Conservation (phyloP, 2,797 vertebrate genomes). For the Limnodromus scolopaceus region DNA sequence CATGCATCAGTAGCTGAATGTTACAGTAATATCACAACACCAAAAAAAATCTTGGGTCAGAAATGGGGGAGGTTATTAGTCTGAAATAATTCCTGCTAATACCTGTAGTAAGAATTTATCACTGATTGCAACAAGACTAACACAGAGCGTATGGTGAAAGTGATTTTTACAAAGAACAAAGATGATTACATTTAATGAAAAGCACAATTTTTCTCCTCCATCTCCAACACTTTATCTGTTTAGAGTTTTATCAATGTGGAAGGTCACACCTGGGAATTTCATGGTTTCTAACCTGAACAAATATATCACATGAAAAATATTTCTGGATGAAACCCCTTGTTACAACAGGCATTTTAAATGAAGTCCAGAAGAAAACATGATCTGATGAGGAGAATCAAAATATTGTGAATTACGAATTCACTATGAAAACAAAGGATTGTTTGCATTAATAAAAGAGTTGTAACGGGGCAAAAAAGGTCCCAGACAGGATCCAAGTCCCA, state of each 20-base stretch:
- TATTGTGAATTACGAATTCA: background rate
- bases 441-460: background rate
- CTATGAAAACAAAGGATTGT: background rate
- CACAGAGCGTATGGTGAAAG: background rate
- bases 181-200: background rate
- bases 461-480: background rate
- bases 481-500: background rate
- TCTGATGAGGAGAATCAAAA: background rate
- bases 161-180: background rate
- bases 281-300: background rate
- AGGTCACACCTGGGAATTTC: background rate
- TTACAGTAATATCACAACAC: background rate
- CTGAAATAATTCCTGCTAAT: background rate
- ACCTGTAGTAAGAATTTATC: background rate
- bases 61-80: background rate
- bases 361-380: slow-evolving; percentile 6
- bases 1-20: background rate
- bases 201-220: background rate
- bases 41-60: background rate
- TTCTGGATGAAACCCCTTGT: background rate
- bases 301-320: background rate
- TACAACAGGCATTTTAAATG: background rate
- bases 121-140: background rate
- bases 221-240: background rate
- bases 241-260: background rate